A percentile compares a stretch with the other conserved stretches of the same genome.
These are phyloP conservation scores for Acanthosoma haemorrhoidale DNA, from an alignment of 2,888 invertebrate species.

Conservation along the genomic window DNA sequence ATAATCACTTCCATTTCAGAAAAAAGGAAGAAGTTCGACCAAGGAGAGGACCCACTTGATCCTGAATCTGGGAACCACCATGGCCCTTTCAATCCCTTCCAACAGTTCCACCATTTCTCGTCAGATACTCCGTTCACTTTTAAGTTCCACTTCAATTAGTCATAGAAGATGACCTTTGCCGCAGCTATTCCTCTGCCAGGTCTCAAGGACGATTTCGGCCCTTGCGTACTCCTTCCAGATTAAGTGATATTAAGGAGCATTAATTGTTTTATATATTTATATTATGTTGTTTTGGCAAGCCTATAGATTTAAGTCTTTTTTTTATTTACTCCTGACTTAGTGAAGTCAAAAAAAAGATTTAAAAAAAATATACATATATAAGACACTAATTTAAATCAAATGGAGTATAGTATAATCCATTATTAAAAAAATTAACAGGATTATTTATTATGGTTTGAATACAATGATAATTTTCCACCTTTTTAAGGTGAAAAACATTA, in stretches of 20 bases:
- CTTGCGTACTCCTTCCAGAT: not conserved
- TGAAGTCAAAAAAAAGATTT: too few species aligned
- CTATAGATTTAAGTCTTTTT: too few species aligned
- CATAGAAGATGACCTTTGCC: not conserved
- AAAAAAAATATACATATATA: too few species aligned
- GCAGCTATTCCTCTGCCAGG: not conserved
- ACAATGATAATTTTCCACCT: too few species aligned
- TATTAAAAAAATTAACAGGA: too few species aligned
- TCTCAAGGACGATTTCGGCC: not conserved
- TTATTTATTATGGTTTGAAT: too few species aligned
- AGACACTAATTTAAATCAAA: too few species aligned
- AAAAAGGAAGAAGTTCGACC: constrained; percentile 89
- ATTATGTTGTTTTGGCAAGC: too few species aligned
- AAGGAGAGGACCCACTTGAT: constrained; percentile 94
- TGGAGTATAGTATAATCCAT: too few species aligned
- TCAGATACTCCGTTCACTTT: constrained; percentile 91
- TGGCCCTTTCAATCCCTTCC: constrained; percentile 63
- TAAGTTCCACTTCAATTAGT: constrained; percentile 90
- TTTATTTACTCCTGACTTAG: too few species aligned
- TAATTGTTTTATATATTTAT: not conserved
- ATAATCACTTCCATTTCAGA: constrained; percentile 55
- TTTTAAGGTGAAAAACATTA: too few species aligned
- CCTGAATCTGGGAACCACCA: constrained; percentile 70
- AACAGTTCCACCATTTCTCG: constrained; percentile 71
- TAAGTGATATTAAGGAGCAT: not conserved